Conservation (phyloP, 2,113 vertebrate genomes). For the Rhagologus leucostigma region DNA sequence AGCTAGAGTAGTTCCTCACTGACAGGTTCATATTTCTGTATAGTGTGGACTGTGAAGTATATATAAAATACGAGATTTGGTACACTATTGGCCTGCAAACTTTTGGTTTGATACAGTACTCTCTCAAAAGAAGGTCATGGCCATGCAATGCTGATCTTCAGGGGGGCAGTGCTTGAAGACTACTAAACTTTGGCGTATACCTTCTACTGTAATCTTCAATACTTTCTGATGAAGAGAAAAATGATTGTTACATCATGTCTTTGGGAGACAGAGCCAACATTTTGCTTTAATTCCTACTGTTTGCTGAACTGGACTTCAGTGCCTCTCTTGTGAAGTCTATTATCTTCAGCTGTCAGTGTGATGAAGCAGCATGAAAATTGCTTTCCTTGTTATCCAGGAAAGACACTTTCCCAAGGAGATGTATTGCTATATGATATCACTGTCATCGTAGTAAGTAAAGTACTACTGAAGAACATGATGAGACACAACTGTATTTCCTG, state of each 20-base stretch:
- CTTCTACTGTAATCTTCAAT: background rate
- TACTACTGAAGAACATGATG: background rate
- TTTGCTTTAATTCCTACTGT: background rate
- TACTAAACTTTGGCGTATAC: background rate
- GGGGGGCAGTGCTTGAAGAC: background rate
- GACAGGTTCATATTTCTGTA: background rate
- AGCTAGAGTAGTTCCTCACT: background rate
- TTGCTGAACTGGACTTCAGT: background rate
- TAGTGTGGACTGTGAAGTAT: background rate
- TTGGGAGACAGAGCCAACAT: background rate
- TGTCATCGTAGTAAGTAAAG: background rate
- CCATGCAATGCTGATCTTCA: background rate
- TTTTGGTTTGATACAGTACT: background rate
- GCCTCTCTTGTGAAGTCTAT: background rate
- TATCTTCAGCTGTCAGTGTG: background rate
- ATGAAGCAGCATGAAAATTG: background rate
- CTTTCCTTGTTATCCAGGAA: background rate
- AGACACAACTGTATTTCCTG: background rate
- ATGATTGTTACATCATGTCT: background rate
- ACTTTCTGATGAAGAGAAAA: background rate
- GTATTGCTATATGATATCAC: background rate
- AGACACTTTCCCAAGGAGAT: background rate
- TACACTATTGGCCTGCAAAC: background rate
- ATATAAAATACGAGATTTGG: background rate
- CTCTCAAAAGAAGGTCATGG: background rate